phyloP scores from a whole-genome alignment of 2,113 vertebrate genomes.

The Irena cyanogastra region DNA sequence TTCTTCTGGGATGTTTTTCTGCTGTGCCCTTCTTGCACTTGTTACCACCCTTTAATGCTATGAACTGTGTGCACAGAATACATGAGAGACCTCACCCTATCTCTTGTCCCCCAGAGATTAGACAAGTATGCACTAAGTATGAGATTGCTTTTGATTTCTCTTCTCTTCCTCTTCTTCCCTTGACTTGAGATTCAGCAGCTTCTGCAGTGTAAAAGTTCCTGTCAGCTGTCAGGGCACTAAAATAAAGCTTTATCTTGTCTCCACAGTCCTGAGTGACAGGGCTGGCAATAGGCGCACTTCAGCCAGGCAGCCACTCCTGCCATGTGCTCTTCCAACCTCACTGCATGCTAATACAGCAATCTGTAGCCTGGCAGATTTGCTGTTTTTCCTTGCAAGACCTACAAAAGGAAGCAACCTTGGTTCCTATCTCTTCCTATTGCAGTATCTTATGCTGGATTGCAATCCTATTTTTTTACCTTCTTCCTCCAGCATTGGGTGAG shows the following conservation, averaged over 20 bases:
- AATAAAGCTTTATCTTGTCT: constrained; percentile 36
- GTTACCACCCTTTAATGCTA: background rate
- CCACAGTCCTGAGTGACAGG: background rate
- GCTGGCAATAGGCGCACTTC: constrained; percentile 22
- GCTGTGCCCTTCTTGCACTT: background rate
- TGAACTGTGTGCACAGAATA: background rate
- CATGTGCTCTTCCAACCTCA: constrained; percentile 42
- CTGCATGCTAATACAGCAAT: constrained; percentile 6
- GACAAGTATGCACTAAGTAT: background rate
- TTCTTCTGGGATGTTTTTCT: background rate
- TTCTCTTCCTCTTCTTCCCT: background rate
- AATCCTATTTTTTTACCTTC: background rate
- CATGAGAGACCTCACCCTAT: background rate
- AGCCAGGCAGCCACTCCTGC: constrained; percentile 18
- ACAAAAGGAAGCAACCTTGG: background rate
- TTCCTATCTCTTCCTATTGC: background rate
- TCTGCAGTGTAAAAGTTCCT: background rate
- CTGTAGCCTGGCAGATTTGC: constrained; percentile 34
- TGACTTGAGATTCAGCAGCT: background rate
- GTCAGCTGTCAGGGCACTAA: constrained; percentile 17
- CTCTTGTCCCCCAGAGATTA: background rate
- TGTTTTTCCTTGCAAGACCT: constrained; percentile 46
- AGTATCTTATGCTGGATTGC: background rate
- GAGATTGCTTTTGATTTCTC: background rate
- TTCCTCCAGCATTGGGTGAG: background rate